Percentiles rank a stretch among this genome's conserved stretches.
Conservation (phyloP, 2,797 vertebrate genomes). For the Pachyuromys duprasi region DNA sequence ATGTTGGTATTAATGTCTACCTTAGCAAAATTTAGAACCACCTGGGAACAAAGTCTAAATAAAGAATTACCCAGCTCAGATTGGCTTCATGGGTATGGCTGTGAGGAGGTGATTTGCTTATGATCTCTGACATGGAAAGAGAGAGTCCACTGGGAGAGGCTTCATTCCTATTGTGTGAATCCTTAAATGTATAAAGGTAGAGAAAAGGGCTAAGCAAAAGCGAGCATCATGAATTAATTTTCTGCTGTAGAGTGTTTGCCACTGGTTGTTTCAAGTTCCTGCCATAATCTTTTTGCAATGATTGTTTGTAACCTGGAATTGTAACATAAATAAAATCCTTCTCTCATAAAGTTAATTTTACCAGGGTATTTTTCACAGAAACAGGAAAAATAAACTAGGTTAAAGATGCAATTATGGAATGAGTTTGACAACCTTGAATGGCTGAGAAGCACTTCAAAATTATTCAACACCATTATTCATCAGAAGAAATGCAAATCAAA, state of each 20-base stretch:
- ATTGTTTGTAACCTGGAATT: not conserved
- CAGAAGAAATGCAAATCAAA: no score
- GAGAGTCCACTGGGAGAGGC: not conserved
- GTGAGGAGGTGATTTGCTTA: not conserved
- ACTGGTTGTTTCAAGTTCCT: not conserved
- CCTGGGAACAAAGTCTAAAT: not conserved
- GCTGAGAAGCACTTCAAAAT: no score
- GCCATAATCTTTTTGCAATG: not conserved
- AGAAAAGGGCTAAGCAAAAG: not conserved
- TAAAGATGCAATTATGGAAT: not conserved
- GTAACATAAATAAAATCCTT: not conserved
- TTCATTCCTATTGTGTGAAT: not conserved
- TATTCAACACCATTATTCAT: no score
- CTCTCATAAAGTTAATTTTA: not conserved
- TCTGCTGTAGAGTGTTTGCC: not conserved
- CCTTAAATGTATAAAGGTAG: not conserved
- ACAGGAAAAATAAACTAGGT: not conserved
- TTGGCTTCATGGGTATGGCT: not conserved
- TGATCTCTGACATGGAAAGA: not conserved
- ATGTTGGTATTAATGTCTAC: not conserved
- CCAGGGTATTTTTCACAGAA: not conserved
- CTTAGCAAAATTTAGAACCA: not conserved
- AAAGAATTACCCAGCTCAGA: not conserved
- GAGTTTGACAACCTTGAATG: no score
- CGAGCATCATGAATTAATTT: not conserved